phyloP scores from a whole-genome alignment of 2,113 vertebrate genomes.

The Cisticola juncidis region DNA sequence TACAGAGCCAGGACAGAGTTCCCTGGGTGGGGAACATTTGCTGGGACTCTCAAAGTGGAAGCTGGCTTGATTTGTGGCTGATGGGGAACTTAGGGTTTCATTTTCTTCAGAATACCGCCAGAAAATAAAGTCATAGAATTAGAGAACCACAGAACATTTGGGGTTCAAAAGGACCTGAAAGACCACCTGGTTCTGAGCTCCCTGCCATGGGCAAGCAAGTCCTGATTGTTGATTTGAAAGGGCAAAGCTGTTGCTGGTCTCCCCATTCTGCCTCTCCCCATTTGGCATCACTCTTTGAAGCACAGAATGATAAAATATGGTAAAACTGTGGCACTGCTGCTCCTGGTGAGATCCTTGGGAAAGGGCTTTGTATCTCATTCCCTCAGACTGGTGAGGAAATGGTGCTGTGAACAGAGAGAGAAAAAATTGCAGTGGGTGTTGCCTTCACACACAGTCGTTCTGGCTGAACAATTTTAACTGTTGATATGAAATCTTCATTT shows the following conservation, averaged over 20 bases:
- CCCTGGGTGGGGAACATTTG: not conserved
- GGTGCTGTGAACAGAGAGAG: not conserved
- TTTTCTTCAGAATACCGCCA: not conserved
- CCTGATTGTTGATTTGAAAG: not conserved
- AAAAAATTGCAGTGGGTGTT: not conserved
- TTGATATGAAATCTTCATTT: constrained; percentile 1
- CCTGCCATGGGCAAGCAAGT: not conserved
- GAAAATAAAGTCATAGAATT: not conserved
- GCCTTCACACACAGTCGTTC: not conserved
- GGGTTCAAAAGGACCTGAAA: not conserved
- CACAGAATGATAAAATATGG: not conserved
- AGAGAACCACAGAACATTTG: not conserved
- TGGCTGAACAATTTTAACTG: not conserved
- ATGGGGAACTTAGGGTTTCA: not conserved
- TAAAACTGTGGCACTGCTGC: rapidly evolving
- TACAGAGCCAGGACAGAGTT: not conserved
- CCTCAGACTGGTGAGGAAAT: not conserved
- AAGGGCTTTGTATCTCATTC: not conserved
- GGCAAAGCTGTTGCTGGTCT: not conserved
- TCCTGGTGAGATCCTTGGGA: not conserved
- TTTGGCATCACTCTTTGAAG: not conserved
- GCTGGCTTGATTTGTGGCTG: not conserved
- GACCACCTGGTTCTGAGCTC: not conserved
- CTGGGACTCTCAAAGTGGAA: not conserved
- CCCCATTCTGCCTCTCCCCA: not conserved